Evolutionary conservation across 2,797 vertebrate genomes (phyloP).

Genomic region (Darevskia mixta): DNA sequence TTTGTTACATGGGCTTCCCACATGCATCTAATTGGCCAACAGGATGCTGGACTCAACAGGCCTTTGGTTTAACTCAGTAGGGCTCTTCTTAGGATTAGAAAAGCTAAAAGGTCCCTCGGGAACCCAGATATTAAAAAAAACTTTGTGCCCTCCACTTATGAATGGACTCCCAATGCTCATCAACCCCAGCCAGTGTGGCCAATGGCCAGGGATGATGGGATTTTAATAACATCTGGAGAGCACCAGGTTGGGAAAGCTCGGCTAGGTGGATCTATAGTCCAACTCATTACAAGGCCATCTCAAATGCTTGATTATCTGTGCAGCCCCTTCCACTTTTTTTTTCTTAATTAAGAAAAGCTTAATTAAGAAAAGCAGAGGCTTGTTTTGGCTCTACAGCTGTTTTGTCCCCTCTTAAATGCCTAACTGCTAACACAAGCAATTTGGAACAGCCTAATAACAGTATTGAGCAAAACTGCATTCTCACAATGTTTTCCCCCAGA

Average conservation of each 20-base stretch:
- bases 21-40: no score
- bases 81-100: not conserved
- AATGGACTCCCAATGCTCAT: not conserved
- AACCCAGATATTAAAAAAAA: not conserved
- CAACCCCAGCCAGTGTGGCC: not conserved
- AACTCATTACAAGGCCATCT: not conserved
- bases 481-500: not conserved
- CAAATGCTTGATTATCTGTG: conserved; percentile 11
- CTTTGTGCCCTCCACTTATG: not conserved
- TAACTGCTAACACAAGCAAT: conserved; percentile 18
- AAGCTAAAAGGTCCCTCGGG: not conserved
- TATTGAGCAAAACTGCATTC: not conserved
- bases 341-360: not conserved
- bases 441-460: conserved; percentile 10
- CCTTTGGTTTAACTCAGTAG: not conserved
- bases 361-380: not conserved
- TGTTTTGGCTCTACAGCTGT: not conserved
- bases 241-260: not conserved
- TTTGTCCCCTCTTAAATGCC: conserved; percentile 25
- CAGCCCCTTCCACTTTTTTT: not conserved
- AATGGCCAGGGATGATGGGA: not conserved
- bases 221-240: not conserved
- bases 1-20: no score
- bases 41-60: not conserved
- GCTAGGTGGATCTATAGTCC: not conserved